A percentile compares a stretch with the other conserved stretches of the same genome.
Conservation (phyloP, 2,888 invertebrate species). For the Periphyllus acericola region DNA sequence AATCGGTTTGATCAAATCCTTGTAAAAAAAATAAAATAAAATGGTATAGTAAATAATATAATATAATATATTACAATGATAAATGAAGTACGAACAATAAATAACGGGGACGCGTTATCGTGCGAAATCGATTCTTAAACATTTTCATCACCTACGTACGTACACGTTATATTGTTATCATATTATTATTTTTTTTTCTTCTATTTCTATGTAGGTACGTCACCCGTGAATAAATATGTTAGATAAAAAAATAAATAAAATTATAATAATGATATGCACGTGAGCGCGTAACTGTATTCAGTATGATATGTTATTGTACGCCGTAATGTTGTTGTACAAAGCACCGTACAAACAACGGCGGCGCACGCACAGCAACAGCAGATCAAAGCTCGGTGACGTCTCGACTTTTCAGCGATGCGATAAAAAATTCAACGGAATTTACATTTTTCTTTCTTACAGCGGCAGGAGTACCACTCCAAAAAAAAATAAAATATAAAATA, state of each 20-base stretch:
- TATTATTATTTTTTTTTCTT: neutral
- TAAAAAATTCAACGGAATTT: neutral
- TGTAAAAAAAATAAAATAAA: slow-evolving; percentile 1
- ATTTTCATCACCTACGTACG: neutral
- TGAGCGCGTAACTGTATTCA: neutral
- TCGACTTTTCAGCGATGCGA: neutral
- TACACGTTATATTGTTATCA: neutral
- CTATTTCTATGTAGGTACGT: neutral
- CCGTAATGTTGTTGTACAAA: neutral
- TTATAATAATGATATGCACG: neutral
- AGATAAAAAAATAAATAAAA: neutral
- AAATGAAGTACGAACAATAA: neutral
- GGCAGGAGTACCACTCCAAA: neutral
- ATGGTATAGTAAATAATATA: neutral
- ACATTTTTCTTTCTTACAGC: neutral
- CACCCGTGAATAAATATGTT: neutral
- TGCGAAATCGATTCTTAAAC: slow-evolving; percentile 32
- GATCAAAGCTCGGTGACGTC: neutral
- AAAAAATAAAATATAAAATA: neutral
- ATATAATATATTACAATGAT: neutral
- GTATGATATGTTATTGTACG: neutral
- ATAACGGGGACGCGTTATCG: neutral
- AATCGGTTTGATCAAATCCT: slow-evolving; percentile 51
- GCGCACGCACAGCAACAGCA: neutral
- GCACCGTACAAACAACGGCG: neutral